A percentile compares a stretch with the other conserved stretches of the same genome.
These are phyloP conservation scores for Gracilinanus agilis DNA, from an alignment of 2,113 vertebrate genomes.

Conservation along the genomic window DNA sequence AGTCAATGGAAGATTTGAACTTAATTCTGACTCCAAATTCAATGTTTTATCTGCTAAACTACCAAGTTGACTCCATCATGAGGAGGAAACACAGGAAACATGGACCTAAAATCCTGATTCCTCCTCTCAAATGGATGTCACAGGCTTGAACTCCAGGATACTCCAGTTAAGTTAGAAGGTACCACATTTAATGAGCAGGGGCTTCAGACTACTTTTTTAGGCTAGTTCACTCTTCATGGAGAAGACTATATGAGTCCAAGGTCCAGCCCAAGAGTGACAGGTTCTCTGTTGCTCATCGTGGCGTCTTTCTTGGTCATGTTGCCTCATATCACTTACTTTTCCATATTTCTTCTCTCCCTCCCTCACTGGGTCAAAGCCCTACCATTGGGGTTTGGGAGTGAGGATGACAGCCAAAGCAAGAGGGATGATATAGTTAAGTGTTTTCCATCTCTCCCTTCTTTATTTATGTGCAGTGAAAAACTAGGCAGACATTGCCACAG, in stretches of 20 bases:
- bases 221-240: not conserved
- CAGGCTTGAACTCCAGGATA: not conserved
- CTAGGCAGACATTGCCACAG: slow-evolving; percentile 1
- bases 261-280: not conserved
- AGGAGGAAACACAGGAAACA: not conserved
- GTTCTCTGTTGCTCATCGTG: not conserved
- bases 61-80: not conserved
- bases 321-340: not conserved
- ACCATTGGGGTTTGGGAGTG: not conserved
- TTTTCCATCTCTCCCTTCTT: slow-evolving; percentile 4
- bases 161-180: not conserved
- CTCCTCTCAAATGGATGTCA: not conserved
- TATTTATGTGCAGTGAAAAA: slow-evolving; percentile 1
- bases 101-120: not conserved
- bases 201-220: not conserved
- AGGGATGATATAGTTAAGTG: not conserved
- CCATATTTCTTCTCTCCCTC: not conserved
- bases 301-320: not conserved
- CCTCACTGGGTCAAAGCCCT: not conserved
- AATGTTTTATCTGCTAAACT: not conserved
- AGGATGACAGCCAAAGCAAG: not conserved
- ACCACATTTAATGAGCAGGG: not conserved
- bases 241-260: not conserved
- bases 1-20: not conserved
- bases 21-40: not conserved